These are phyloP conservation scores for Heliconius erato DNA, from an alignment of 2,888 invertebrate genomes.

Conservation along the genomic window DNA sequence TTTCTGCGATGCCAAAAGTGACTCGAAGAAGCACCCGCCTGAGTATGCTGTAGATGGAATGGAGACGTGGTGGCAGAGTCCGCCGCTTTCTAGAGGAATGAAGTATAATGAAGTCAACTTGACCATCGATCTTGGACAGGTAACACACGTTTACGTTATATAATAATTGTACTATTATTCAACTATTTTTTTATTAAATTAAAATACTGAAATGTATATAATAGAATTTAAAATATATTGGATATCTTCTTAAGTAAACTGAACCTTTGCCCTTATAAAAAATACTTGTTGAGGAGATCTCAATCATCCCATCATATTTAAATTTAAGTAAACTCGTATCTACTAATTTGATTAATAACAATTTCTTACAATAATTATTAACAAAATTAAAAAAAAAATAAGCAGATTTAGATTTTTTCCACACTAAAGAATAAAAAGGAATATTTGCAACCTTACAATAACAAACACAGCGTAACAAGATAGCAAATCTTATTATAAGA, in stretches of 20 bases:
- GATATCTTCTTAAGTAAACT: too few relatives aligned
- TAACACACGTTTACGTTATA: conserved; percentile 69
- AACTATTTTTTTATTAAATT: too few relatives aligned
- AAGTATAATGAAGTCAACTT: conserved; percentile 99
- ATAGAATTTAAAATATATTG: too few relatives aligned
- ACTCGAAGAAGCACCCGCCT: conserved; percentile 94
- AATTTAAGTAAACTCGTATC: too few relatives aligned
- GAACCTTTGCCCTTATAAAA: too few relatives aligned
- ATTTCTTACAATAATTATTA: too few relatives aligned
- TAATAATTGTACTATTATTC: neutral
- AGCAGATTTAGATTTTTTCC: too few relatives aligned
- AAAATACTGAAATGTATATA: too few relatives aligned
- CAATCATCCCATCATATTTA: too few relatives aligned
- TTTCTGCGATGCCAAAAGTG: conserved; percentile 91
- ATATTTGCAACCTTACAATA: conserved; percentile 2
- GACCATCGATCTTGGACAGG: conserved; percentile 98
- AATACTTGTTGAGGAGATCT: too few relatives aligned
- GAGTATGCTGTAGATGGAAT: conserved; percentile 98
- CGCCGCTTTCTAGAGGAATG: conserved; percentile 98
- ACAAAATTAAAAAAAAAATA: too few relatives aligned
- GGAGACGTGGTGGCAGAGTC: conserved; percentile 99
- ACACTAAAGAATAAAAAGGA: neutral
- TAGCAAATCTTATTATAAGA: neutral
- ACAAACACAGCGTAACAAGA: neutral
- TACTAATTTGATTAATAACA: too few relatives aligned